Base-by-base conservation (phyloP, 2,888 invertebrate species). In the Leucania comma region DNA sequence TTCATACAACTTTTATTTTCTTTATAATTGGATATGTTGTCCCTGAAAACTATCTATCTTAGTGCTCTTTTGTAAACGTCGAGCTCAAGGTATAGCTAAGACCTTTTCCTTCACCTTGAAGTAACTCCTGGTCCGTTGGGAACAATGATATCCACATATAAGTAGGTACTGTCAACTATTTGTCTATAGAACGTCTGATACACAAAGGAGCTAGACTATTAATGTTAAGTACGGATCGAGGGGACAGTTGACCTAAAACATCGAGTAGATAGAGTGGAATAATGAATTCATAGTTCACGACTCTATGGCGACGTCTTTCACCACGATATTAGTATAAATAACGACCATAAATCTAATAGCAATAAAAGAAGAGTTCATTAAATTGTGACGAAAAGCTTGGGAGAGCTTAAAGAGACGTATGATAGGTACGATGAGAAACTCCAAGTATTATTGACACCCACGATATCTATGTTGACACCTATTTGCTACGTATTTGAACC, bases 281-380 rank as follows among this genome's bases (percentile, higher is more conserved):
- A 86, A 90, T 86, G 64, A 83, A 89, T 90, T 84, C 88, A 87
- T 86, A 85, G 86, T 86, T 87, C 87, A 83, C 73, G 79, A 81
- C 70, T 53, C 56, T 24, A 64, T 62, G 78, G 63, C 50, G 64
- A 74, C 62, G 29, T 75, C 75, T 70, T 54, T 46, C 35, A 48
- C 22, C 26, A 57, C 56, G 59, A 66, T 54, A 66, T 63, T 61
- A 59, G 22, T 62, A 68, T 61, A 54, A 61, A 73, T 51, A 72
- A 60, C 42, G 14, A 46, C 12, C 42, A 60, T 67, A 59, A 53
- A 63, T 66, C 42, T 50, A 22, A 54, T 1, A 64, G 35, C 57
- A 10, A 61, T 63, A 71, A 64, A 70, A 35, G 9, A 57, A 58
- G 54, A 24, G 26, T 42, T 72, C 35, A 71, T 58, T 56, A 54